Evolutionary conservation across 92 coral and sea anemone species (phyloP), one percentile per base, ranked within the genome.

Genomic region (Muricea muricata): DNA sequence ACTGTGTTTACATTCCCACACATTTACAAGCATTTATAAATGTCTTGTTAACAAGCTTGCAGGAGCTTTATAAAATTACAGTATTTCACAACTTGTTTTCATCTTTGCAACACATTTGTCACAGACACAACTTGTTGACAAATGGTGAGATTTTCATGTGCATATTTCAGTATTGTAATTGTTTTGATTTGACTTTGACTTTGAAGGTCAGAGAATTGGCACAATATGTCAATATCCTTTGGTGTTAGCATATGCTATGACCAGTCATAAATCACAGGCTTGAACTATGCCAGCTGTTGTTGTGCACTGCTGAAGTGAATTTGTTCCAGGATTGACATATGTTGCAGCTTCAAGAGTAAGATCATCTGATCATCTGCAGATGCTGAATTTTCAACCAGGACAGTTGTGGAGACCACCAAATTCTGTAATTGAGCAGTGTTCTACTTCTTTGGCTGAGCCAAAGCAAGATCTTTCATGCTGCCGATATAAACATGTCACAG

Each of bases 401-500:
- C 69, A 69, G 63, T 75, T 82, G 32, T 23, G 69, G 42, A 69
- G 54, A 40, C 86, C 86, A 7, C 70, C 65, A 21, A 1, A 61
- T 31, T 41, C 40, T 17, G 79, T 24, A 6, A 69, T 82, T 29
- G 46, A 29, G 54, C 70, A n/a, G 10, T 82, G 80, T 11, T 69
- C 79, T 3, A 67, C 68, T 7, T 11, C 56, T 7, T 25, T 82
- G 26, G 66, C 69, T 47, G 55, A 24, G 2, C 9, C 12, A 14
- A 69, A 28, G 32, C 17, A 42, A 17, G 79, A 70, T 34, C 21
- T 68, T n/a, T 48, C 70, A 25, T 70, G 80, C 29, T 82, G 79
- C 76, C 35, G 80, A 10, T 6, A 47, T 15, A 72, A 57, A 17
- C 24, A 14, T 20, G 75, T 69, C 39, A 20, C 11, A 68, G 79